phyloP scores from a whole-genome alignment of 1,140 invertebrate species.

The Euglossa dilemma region DNA sequence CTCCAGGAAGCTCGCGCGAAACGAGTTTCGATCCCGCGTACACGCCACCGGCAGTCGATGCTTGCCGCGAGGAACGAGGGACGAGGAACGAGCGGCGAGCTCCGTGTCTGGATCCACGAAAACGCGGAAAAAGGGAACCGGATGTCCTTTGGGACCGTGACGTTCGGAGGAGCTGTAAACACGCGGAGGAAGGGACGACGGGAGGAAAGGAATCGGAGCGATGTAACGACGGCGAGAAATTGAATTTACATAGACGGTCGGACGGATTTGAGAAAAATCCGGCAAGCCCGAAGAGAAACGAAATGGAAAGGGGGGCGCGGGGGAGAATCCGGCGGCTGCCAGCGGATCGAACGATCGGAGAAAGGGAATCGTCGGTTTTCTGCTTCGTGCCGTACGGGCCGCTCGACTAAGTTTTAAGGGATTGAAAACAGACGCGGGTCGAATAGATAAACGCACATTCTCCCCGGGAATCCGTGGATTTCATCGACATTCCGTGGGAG shows the following conservation, averaged over 20 bases:
- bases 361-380: conserved; percentile 42
- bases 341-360: conserved; percentile 48
- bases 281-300: conserved; percentile 22
- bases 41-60: no score
- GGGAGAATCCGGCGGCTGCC: conserved; percentile 38
- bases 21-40: no score
- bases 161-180: conserved; percentile 9
- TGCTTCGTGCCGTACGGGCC: conserved; percentile 36
- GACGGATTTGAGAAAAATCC: conserved; percentile 50
- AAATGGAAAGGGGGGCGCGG: conserved; percentile 36
- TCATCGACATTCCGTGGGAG: conserved; percentile 58
- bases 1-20: no score
- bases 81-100: no score
- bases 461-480: conserved; percentile 43
- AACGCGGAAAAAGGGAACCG: no score
- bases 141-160: background rate
- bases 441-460: conserved; percentile 57
- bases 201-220: conserved; percentile 26
- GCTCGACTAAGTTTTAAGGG: conserved; percentile 57
- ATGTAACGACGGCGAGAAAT: conserved; percentile 53
- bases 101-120: no score
- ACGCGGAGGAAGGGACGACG: background rate
- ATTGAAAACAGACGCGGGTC: conserved; percentile 58
- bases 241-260: conserved; percentile 45
- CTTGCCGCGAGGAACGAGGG: no score